These are phyloP conservation scores for Tragelaphus scriptus DNA, from an alignment of 2,113 vertebrate species.

Conservation along the genomic window DNA sequence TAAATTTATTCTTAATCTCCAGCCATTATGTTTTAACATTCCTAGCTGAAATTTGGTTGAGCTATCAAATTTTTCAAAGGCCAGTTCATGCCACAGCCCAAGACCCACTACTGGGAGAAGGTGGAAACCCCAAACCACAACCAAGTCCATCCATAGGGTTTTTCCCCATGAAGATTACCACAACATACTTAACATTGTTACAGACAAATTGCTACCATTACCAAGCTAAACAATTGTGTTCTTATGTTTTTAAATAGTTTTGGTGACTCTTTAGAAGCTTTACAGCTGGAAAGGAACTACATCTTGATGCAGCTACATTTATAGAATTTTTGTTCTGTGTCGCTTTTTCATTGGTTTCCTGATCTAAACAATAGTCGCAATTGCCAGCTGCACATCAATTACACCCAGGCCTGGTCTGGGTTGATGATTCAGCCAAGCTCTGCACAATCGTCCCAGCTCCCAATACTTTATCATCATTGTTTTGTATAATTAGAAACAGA, in stretches of 20 bases:
- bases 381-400: conserved; percentile 51
- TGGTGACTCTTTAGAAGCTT: conserved; percentile 60
- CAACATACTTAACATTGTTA: conserved; percentile 69
- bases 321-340: conserved; percentile 66
- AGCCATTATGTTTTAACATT: conserved; percentile 66
- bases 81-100: conserved; percentile 12
- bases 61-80: conserved; percentile 67
- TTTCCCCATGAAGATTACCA: conserved; percentile 26
- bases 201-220: conserved; percentile 71
- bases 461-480: conserved; percentile 84
- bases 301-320: conserved; percentile 57
- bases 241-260: conserved; percentile 59
- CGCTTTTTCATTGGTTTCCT: conserved; percentile 75
- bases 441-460: conserved; percentile 76
- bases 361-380: conserved; percentile 72
- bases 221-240: conserved; percentile 30
- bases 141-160: not conserved
- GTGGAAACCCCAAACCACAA: conserved; percentile 51
- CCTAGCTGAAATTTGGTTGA: conserved; percentile 64
- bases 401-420: conserved; percentile 44
- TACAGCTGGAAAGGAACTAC: conserved; percentile 79
- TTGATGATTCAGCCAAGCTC: conserved; percentile 66
- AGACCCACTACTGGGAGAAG: conserved; percentile 42
- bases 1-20: conserved; percentile 74
- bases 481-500: conserved; percentile 87